Percentiles rank a stretch among this genome's conserved stretches.
Conservation (phyloP, 2,797 vertebrate species). For the Setipinna tenuifilis region DNA sequence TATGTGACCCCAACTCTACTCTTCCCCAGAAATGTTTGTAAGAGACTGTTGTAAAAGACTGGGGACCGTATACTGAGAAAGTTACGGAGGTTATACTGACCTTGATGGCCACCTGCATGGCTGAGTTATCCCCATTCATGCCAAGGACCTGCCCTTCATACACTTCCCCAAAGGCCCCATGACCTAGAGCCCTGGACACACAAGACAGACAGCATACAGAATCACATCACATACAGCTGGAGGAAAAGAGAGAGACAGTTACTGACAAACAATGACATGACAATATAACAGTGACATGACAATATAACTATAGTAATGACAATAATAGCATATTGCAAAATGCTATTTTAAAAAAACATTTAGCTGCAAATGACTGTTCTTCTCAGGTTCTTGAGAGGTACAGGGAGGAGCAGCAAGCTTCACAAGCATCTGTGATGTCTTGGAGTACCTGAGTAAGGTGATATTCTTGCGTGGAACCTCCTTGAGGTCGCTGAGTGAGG, state of each 20-base stretch:
- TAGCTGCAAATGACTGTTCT: too few relatives aligned
- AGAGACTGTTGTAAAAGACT: not conserved
- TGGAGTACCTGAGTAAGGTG: constrained; percentile 82
- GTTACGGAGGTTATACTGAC: constrained; percentile 66
- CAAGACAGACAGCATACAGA: not conserved
- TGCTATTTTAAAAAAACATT: too few relatives aligned
- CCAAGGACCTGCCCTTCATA: constrained; percentile 89
- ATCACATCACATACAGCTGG: not conserved
- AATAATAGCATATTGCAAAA: too few relatives aligned
- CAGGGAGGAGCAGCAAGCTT: not conserved
- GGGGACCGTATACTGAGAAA: not conserved
- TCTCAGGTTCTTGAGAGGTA: too few relatives aligned
- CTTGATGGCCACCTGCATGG: constrained; percentile 92
- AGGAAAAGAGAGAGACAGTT: not conserved
- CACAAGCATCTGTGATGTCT: not conserved
- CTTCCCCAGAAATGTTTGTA: not conserved
- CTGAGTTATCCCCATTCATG: constrained; percentile 80
- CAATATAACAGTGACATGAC: not conserved
- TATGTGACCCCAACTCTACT: too few relatives aligned
- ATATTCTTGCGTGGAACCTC: constrained; percentile 91
- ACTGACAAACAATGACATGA: constrained; percentile 5
- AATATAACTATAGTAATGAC: not conserved
- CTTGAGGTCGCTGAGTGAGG: constrained; percentile 82
- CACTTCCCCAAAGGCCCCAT: constrained; percentile 91
- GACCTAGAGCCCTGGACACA: constrained; percentile 83